Evolutionary conservation across 2,888 invertebrate species (phyloP), one percentile per base, ranked within the genome.

Genomic region (Dryococelus australis): DNA sequence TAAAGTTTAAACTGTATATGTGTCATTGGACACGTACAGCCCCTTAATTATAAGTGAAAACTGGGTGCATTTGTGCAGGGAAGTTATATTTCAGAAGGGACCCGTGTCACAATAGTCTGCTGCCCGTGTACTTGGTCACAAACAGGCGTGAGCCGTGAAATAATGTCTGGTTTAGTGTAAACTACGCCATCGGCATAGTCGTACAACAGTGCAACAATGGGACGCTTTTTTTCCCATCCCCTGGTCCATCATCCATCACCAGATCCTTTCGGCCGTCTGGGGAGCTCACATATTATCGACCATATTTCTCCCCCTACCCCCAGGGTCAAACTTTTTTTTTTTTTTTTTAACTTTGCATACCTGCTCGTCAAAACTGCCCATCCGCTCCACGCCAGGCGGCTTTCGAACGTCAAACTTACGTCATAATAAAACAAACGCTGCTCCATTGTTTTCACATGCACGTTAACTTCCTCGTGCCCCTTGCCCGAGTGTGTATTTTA

Each of bases 231-330:
- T 65, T 65, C 20, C 35, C 35, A 24, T 65, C n/a, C 65, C 65
- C 65, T 65, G 65, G n/a, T 6, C 65, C 24, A 24, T 65, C 65
- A 65, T 65, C n/a, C 65, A 65, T 65, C 65, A 65, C 20, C 65
- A 65, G 65, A 65, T 20, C 65, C 65, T 24, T 24, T 65, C n/a
- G 65, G 65, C 65, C 8, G 65, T 65, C 65, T 65, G 65, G 65
- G 65, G 65, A 20, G 65, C 65, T 65, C 65, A n/a, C 65, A 65
- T 65, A 65, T 65, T 65, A 65, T 65, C 65, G 65, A 65, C n/a
- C 65, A 24, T 8, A 65, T 20, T 24, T 20, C 65, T n/a, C 65
- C n/a, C 20, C 65, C 65, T n/a, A 0, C 65, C n/a, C 65, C 65
- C 65, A n/a, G 20, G 8, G 65, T 24, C 65, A 2, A 65, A 65